phyloP scores from a whole-genome alignment of 1,140 invertebrate species.

The Brachionus sp. region DNA sequence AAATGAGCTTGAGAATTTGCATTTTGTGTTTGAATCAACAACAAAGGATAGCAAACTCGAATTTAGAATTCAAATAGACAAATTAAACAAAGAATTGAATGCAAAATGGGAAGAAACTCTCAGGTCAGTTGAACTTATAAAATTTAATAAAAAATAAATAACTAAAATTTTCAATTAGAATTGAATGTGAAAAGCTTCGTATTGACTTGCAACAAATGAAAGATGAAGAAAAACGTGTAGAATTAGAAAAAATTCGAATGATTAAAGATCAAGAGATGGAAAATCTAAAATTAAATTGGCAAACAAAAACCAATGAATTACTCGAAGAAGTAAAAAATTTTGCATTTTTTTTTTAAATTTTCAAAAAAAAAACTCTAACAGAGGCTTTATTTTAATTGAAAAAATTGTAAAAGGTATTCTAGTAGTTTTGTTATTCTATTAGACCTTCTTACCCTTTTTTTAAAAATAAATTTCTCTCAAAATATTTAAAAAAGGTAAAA shows the following conservation, averaged over 20 bases:
- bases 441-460: neutral
- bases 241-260: slow-evolving; percentile 51
- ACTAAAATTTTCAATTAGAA: slow-evolving; percentile 47
- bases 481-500: slow-evolving; percentile 1
- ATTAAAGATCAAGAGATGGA: slow-evolving; percentile 54
- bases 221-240: slow-evolving; percentile 53
- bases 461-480: neutral
- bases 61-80: slow-evolving; percentile 51
- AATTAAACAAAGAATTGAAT: slow-evolving; percentile 53
- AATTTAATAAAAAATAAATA: neutral
- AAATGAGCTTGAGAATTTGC: slow-evolving; percentile 30
- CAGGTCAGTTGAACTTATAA: slow-evolving; percentile 48
- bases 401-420: neutral
- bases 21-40: slow-evolving; percentile 22
- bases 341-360: neutral
- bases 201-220: slow-evolving; percentile 52
- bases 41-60: slow-evolving; percentile 46
- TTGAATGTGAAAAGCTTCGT: slow-evolving; percentile 51
- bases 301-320: slow-evolving; percentile 51
- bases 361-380: too few relatives aligned
- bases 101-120: slow-evolving; percentile 56
- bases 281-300: slow-evolving; percentile 50
- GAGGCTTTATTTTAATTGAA: too few relatives aligned
- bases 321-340: slow-evolving; percentile 32
- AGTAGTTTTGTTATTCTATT: neutral